These are phyloP conservation scores for Pasiphila rectangulata DNA, from an alignment of 2,888 invertebrate genomes.

Conservation along the genomic window DNA sequence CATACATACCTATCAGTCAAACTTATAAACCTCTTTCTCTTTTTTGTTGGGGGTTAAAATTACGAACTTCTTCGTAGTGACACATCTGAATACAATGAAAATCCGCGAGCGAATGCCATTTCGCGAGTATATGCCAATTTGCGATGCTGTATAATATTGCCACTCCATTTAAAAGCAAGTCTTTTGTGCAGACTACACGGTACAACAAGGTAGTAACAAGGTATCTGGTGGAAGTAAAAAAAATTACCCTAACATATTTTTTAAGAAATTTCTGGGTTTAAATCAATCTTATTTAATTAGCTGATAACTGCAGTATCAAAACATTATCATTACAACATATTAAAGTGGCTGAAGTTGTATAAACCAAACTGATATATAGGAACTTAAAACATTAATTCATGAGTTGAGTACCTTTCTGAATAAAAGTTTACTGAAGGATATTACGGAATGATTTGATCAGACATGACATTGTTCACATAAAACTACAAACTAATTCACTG, in stretches of 20 bases:
- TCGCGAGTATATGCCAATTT: slow-evolving; percentile 53
- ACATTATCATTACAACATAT: too few species aligned
- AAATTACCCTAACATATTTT: slow-evolving; percentile 17
- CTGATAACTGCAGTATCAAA: not conserved
- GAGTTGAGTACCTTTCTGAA: too few species aligned
- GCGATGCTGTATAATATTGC: slow-evolving; percentile 41
- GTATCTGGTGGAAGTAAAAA: slow-evolving; percentile 7
- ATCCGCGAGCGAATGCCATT: slow-evolving; percentile 50
- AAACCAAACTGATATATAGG: too few species aligned
- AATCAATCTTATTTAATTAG: not conserved
- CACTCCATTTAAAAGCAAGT: slow-evolving; percentile 32
- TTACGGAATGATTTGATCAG: too few species aligned
- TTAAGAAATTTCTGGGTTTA: not conserved
- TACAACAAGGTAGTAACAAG: slow-evolving; percentile 10
- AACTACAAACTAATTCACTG: too few species aligned
- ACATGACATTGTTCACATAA: too few species aligned
- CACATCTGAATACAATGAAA: slow-evolving; percentile 41
- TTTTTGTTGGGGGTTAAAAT: too few species aligned
- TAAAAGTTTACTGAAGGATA: too few species aligned
- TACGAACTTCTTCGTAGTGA: not conserved
- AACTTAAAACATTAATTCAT: too few species aligned
- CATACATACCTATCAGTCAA: too few species aligned
- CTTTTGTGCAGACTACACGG: slow-evolving; percentile 31
- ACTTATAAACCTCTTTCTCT: too few species aligned
- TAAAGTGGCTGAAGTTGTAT: too few species aligned